Conservation (phyloP, 2,797 vertebrate species). For the Anguilla pacifica region DNA sequence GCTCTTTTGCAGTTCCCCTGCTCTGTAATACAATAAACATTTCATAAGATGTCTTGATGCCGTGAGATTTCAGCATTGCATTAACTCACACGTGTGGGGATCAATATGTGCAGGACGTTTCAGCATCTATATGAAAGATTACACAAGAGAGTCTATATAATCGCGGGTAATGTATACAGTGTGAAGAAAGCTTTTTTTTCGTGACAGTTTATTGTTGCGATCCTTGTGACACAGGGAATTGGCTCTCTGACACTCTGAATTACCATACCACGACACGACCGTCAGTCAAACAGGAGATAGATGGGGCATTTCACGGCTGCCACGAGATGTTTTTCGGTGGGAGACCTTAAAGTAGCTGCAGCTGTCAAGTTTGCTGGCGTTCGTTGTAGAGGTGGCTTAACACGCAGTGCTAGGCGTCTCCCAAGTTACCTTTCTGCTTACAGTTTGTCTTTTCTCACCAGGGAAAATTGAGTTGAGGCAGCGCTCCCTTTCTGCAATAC, state of each 20-base stretch:
- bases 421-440: background rate
- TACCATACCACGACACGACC: constrained; percentile 15
- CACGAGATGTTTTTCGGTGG: background rate
- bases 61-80: constrained; percentile 29
- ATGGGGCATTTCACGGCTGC: background rate
- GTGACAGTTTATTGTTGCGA: constrained; percentile 30
- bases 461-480: constrained; percentile 19
- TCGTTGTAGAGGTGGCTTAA: background rate
- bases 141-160: constrained; percentile 22
- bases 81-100: constrained; percentile 29
- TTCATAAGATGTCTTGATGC: constrained; percentile 33
- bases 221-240: constrained; percentile 27
- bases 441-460: background rate
- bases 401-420: background rate
- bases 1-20: constrained; percentile 17
- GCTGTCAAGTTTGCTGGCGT: background rate
- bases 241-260: constrained; percentile 27
- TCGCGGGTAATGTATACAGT: constrained; percentile 31
- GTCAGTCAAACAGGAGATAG: constrained; percentile 2
- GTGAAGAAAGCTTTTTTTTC: constrained; percentile 19
- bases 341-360: constrained; percentile 7
- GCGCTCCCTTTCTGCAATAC: background rate
- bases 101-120: constrained; percentile 27
- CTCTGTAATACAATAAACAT: constrained; percentile 40
- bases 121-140: constrained; percentile 36